Percentiles rank a stretch among this genome's conserved stretches.
These are phyloP conservation scores for Harpagifer antarcticus DNA, from an alignment of 2,797 vertebrate genomes.

Conservation along the genomic window DNA sequence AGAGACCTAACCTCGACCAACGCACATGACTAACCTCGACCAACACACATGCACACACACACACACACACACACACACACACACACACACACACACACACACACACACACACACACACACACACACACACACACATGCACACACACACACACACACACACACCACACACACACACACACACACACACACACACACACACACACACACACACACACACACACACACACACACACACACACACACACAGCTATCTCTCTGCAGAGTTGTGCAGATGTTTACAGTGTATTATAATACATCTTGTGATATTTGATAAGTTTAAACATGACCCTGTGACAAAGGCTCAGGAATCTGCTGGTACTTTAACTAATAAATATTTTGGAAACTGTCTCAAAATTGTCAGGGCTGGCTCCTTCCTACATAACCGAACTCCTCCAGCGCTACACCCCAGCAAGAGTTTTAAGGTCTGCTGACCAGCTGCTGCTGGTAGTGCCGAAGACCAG, in stretches of 20 bases:
- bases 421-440: too few relatives aligned
- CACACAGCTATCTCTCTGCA: conserved; percentile 10
- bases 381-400: not conserved
- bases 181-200: not conserved
- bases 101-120: conserved; percentile 1
- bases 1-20: too few relatives aligned
- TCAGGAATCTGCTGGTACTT: not conserved
- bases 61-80: conserved; percentile 19
- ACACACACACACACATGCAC: not conserved
- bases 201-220: conserved; percentile 10
- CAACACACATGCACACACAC: conserved; percentile 3
- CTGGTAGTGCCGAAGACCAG: too few relatives aligned
- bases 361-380: fast-evolving
- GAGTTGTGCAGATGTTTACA: conserved; percentile 6
- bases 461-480: too few relatives aligned
- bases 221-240: not conserved
- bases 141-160: conserved; percentile 16
- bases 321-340: not conserved
- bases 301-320: not conserved
- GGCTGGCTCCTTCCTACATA: too few relatives aligned
- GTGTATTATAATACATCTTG: not conserved
- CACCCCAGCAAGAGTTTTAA: too few relatives aligned
- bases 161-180: too few relatives aligned
- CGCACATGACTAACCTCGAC: too few relatives aligned
- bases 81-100: conserved; percentile 13